These are phyloP conservation scores for Phenganax subtilis DNA, from an alignment of 92 coral and sea anemone species.

Conservation along the genomic window DNA sequence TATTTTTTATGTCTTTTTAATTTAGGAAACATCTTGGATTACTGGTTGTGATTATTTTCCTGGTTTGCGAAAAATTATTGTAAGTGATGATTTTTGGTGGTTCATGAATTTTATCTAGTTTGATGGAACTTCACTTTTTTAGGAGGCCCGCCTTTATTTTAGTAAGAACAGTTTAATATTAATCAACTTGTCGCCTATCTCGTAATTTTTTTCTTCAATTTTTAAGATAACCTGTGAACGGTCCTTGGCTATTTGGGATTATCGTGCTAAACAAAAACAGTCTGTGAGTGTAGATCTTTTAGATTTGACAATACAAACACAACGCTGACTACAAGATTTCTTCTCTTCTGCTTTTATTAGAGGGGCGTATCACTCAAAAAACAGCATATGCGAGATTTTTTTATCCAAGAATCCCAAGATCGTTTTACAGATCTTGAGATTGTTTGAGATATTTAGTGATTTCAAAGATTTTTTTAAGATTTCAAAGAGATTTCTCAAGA, in stretches of 20 bases:
- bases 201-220: not conserved
- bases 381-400: too few species aligned
- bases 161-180: not conserved
- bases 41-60: slow-evolving; percentile 96
- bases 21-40: slow-evolving; percentile 93
- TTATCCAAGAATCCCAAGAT: too few species aligned
- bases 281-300: slow-evolving; percentile 53
- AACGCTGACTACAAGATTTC: too few species aligned
- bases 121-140: not conserved
- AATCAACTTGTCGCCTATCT: not conserved
- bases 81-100: slow-evolving; percentile 38
- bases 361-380: too few species aligned
- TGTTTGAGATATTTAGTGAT: too few species aligned
- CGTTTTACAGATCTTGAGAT: too few species aligned
- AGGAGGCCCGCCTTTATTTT: not conserved
- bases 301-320: too few species aligned
- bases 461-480: too few species aligned
- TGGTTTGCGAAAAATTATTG: slow-evolving; percentile 85
- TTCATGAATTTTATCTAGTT: not conserved
- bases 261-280: slow-evolving; percentile 87
- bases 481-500: too few species aligned
- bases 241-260: slow-evolving; percentile 91
- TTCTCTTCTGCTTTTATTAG: too few species aligned
- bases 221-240: slow-evolving; percentile 89
- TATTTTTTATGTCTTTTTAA: not conserved